phyloP scores from a whole-genome alignment of 2,113 vertebrate species.

The Laticauda colubrina region DNA sequence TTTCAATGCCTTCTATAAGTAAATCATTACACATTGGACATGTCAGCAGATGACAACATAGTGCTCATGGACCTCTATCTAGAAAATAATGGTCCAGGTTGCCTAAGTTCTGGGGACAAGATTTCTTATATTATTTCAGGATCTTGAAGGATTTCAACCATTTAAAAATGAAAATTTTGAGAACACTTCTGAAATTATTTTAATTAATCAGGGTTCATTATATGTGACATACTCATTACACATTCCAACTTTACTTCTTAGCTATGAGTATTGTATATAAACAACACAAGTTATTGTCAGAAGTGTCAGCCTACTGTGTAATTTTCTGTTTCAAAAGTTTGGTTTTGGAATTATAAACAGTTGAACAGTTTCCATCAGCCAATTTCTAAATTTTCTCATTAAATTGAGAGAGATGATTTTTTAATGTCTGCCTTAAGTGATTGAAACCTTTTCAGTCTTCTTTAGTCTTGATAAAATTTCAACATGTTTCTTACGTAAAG shows the following conservation, averaged over 20 bases:
- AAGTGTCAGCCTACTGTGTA: not conserved
- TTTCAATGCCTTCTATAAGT: not conserved
- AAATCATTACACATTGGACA: not conserved
- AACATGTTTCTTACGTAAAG: not conserved
- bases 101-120: not conserved
- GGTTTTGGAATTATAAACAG: too few relatives aligned
- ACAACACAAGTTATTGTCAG: not conserved
- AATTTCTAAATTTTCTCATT: not conserved
- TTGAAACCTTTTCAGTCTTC: not conserved
- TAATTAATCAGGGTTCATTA: not conserved
- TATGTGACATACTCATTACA: not conserved
- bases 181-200: not conserved
- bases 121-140: not conserved
- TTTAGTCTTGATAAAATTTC: not conserved
- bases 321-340: not conserved
- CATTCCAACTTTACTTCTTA: not conserved
- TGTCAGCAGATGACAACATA: not conserved
- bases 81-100: not conserved
- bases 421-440: not conserved
- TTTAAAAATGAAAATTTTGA: not conserved
- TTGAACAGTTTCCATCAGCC: not conserved
- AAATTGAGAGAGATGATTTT: not conserved
- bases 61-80: not conserved
- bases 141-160: not conserved
- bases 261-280: not conserved